Base-by-base conservation (phyloP, 2,888 invertebrate species). In the Drosophila ochracea region DNA sequence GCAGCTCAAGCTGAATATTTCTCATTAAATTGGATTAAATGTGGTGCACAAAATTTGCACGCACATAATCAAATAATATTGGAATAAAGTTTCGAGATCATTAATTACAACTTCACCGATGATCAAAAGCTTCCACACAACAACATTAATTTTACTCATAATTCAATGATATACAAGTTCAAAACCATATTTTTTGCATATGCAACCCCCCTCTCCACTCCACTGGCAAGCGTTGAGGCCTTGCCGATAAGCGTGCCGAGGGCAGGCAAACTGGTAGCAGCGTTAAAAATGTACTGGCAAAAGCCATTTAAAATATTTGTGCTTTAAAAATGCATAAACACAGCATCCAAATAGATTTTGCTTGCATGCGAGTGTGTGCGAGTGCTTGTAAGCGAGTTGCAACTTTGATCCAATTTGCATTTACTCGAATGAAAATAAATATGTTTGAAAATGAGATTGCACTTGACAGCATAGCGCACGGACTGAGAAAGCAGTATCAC, bases 301-400 rank as follows among this genome's bases (percentile, higher is more conserved):
- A 77, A 77, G 66, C 57, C 60, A 64, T 67, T 78, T 80, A 47
- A 85, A 83, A 88, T 85, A 85, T 80, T 75, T 80, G 78, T 71
- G 64, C 61, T 52, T 65, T 68, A 54, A 73, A 85, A 85, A 76
- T 80, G 80, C 72, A 84, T 68, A 68, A 79, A 52, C 68, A 66
- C 69, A 58, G 63, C 62, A 63, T 47, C 64, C 58, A 68, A 66
- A 76, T 47, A 58, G 37, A 52, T 28, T 52, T 62, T 53, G 11
- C n/a, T 21, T 49, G 10, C 21, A n/a, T 64, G 28, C 37, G 4
- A 66, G 41, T 35, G 57, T 47, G 61, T 55, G 21, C 7, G 16
- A 47, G 25, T 65, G 50, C 39, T 28, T 63, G 54, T 28, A 58
- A 28, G 59, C 19, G 49, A 50, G 65, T 61, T 73, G 63, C 63